A percentile compares a stretch with the other conserved stretches of the same genome.
Evolutionary conservation across 2,888 invertebrate genomes (phyloP).

Genomic region (Myathropa florea): DNA sequence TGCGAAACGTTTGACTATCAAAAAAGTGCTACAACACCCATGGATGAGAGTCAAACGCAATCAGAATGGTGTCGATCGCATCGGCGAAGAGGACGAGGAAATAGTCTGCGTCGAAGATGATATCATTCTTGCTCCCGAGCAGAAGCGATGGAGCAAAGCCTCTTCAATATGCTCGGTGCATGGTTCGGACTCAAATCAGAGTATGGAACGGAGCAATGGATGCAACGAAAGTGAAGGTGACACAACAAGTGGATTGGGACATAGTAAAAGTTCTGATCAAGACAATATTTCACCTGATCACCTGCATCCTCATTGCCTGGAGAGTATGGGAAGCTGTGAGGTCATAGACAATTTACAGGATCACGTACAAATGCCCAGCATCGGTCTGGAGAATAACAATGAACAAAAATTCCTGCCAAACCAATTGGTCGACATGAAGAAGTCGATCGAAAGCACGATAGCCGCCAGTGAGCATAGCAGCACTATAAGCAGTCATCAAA

Average conservation of each 20-base stretch:
- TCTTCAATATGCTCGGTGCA: constrained; percentile 71
- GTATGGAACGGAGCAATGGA: constrained; percentile 61
- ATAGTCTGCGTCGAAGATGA: constrained; percentile 88
- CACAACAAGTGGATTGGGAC: constrained; percentile 75
- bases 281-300: constrained; percentile 60
- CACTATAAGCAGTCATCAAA: not conserved
- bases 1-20: constrained; percentile 73
- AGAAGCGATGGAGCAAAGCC: constrained; percentile 84
- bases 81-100: constrained; percentile 83
- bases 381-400: constrained; percentile 14
- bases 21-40: constrained; percentile 81
- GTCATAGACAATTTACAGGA: constrained; percentile 28
- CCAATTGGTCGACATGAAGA: not conserved
- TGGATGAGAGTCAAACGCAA: constrained; percentile 74
- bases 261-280: constrained; percentile 76
- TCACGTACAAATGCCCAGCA: constrained; percentile 14
- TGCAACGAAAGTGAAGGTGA: constrained; percentile 74
- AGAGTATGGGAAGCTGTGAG: constrained; percentile 46
- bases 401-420: constrained; percentile 53
- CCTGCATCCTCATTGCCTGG: constrained; percentile 36
- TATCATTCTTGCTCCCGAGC: constrained; percentile 86
- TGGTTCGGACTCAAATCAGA: constrained; percentile 69
- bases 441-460: constrained; percentile 29
- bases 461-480: constrained; percentile 6
- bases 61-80: constrained; percentile 39